Evolutionary conservation across 2,888 invertebrate genomes (phyloP), one percentile per base, ranked within the genome.

Genomic region (Cryptosula pallasiana): DNA sequence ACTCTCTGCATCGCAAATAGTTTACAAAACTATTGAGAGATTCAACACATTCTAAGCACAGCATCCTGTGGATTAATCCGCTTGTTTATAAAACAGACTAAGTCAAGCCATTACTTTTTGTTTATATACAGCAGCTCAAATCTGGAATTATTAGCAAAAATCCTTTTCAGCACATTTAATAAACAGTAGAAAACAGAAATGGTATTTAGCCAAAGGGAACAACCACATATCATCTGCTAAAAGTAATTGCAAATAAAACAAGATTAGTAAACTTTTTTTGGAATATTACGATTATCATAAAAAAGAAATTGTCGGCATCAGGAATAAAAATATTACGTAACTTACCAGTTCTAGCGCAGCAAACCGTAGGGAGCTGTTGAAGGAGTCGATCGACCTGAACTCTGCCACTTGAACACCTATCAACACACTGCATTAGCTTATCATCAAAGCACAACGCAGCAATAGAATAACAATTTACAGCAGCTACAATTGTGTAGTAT

Each of bases 71-170:
- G 32, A 32, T 20, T 63, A 63, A 63, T 63, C 63, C 63, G 9
- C n/a, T 34, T 63, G 63, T 63, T 63, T 63, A 63, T 34, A 2
- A 32, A 63, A 32, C 29, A 13, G 13, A 25, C 32, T 32, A 13
- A 63, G 32, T 63, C 32, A 13, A 27, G 9, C 45, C 5, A 13
- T 13, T 32, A 5, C 25, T 55, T 55, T 5, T 9, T 63, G 63
- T 63, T 63, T 63, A 63, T 63, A 63, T 63, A 63, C 63, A 63
- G 20, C 63, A 29, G 9, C 5, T 9, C 25, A 63, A 63, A 63
- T 63, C 63, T 63, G 63, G 63, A 63, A 63, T 63, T 63, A 63
- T 63, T 63, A 32, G 27, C 20, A 27, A 63, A 63, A 63, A 32
- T 16, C 34, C 29, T 63, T 2, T 20, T 5, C 45, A 5, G 45